Evolutionary conservation across 2,888 invertebrate species (phyloP).

Genomic region (Agrotis ipsilon): DNA sequence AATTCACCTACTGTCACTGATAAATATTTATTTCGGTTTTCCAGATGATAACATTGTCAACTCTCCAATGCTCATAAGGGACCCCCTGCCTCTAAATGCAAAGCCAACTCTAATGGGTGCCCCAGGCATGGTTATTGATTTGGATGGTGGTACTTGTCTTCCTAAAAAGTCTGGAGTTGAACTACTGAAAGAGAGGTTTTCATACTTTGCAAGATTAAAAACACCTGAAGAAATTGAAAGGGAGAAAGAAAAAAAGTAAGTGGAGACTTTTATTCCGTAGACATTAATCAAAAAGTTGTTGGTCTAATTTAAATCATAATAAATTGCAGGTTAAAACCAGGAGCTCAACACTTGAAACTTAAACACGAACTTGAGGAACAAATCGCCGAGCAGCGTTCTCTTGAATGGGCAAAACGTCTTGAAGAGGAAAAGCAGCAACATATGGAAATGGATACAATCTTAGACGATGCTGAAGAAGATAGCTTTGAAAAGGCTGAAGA

Average conservation of each 20-base stretch:
- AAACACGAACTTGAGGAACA: slow-evolving; percentile 93
- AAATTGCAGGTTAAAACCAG: slow-evolving; percentile 91
- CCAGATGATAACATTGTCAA: slow-evolving; percentile 67
- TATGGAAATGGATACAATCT: slow-evolving; percentile 78
- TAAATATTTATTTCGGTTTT: slow-evolving; percentile 26
- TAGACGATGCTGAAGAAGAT: slow-evolving; percentile 82
- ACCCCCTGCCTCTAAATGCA: slow-evolving; percentile 63
- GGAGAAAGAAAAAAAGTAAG: slow-evolving; percentile 91
- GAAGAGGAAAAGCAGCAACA: slow-evolving; percentile 88
- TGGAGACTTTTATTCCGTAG: slow-evolving; percentile 1
- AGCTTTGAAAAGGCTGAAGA: slow-evolving; percentile 86
- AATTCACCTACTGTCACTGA: not conserved
- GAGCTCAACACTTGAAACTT: slow-evolving; percentile 93
- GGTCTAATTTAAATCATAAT: not conserved
- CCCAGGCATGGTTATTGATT: slow-evolving; percentile 88
- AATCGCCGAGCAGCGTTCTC: slow-evolving; percentile 93
- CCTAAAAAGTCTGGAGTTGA: slow-evolving; percentile 91
- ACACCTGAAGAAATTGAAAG: slow-evolving; percentile 89
- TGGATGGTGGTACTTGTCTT: slow-evolving; percentile 72
- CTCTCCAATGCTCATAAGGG: slow-evolving; percentile 71
- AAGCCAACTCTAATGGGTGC: slow-evolving; percentile 89
- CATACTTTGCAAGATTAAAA: slow-evolving; percentile 92
- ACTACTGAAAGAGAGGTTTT: slow-evolving; percentile 93
- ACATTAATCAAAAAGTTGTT: too few relatives aligned
- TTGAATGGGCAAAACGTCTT: slow-evolving; percentile 93